A percentile compares a stretch with the other conserved stretches of the same genome.
phyloP scores from a whole-genome alignment of 2,797 vertebrate species.

The Loris lydekkerianus region DNA sequence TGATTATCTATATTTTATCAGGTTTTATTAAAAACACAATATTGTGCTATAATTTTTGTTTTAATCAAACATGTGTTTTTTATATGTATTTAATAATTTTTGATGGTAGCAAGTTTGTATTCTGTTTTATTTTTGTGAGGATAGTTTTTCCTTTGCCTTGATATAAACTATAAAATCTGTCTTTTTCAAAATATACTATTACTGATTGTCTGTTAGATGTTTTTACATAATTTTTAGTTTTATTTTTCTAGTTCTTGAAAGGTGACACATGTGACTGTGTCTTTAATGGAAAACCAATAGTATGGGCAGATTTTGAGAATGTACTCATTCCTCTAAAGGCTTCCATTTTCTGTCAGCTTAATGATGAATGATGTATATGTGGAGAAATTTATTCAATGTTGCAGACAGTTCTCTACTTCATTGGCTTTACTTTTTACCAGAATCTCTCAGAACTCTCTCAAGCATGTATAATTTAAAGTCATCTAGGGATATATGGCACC shows the following conservation, averaged over 20 bases:
- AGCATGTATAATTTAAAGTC: neutral
- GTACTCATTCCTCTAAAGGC: neutral
- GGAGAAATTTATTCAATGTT: neutral
- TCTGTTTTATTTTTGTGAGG: neutral
- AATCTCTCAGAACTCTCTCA: neutral
- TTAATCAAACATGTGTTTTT: neutral
- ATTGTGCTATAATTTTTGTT: neutral
- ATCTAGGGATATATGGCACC: neutral
- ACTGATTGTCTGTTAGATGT: neutral
- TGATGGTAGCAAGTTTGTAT: neutral
- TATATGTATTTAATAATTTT: conserved; percentile 22
- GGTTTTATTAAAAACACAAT: neutral
- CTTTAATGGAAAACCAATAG: neutral
- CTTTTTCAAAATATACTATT: neutral
- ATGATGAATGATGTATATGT: neutral
- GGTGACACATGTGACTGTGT: neutral
- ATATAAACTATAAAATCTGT: conserved; percentile 14
- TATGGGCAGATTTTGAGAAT: neutral
- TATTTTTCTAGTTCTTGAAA: neutral
- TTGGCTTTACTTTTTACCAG: neutral
- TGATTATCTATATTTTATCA: neutral
- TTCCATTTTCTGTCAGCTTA: neutral
- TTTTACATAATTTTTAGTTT: neutral
- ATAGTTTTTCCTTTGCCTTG: neutral
- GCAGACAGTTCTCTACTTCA: neutral